Evolutionary conservation across 2,888 invertebrate genomes (phyloP).

Genomic region (Meiosimyza platycephala): DNA sequence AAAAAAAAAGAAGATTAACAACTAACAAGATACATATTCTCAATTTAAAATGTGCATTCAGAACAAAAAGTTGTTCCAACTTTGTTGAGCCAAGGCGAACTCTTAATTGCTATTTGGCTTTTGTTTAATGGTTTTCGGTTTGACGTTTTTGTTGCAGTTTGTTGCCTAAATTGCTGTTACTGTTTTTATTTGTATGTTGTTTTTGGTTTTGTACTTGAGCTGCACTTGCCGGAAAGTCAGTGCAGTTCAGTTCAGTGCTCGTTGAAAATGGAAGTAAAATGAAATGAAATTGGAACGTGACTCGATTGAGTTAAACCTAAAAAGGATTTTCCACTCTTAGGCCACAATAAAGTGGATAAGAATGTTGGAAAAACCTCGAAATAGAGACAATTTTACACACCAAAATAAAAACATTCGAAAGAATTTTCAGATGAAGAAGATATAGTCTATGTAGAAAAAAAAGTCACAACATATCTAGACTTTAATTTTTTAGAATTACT

Average conservation of each 20-base stretch:
- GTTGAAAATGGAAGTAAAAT: conserved; percentile 6
- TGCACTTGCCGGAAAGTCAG: not conserved
- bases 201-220: conserved; percentile 12
- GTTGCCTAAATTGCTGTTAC: not conserved
- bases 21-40: no score
- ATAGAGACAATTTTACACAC: not conserved
- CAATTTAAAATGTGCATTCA: not conserved
- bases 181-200: not conserved
- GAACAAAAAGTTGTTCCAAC: not conserved
- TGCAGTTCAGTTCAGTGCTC: conserved; percentile 1
- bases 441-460: no score
- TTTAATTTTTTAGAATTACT: no score
- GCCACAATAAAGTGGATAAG: not conserved
- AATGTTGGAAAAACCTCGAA: not conserved
- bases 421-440: no score
- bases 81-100: conserved; percentile 26
- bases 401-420: no score
- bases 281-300: conserved; percentile 21
- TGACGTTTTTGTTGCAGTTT: conserved; percentile 15
- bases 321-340: not conserved
- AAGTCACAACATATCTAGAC: no score
- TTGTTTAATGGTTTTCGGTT: conserved; percentile 37
- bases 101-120: conserved; percentile 39
- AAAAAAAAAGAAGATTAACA: no score
- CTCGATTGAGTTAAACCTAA: conserved; percentile 20